These are phyloP conservation scores for Protaetia brevitarsis DNA, from an alignment of 1,140 invertebrate genomes.

Conservation along the genomic window DNA sequence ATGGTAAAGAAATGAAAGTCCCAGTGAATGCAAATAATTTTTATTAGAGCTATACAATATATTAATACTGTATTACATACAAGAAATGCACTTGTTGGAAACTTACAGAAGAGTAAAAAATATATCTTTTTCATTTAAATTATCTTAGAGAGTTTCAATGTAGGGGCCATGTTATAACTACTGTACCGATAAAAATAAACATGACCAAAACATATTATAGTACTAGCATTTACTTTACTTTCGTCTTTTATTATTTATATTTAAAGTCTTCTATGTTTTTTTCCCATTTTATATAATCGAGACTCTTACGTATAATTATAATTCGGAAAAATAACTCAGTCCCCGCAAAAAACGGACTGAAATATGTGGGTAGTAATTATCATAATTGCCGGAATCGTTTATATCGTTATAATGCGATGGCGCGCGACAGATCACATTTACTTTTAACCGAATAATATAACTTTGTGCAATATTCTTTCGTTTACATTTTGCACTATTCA, in stretches of 20 bases:
- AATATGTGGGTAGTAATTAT: constrained; percentile 23
- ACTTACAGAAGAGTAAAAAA: constrained; percentile 72
- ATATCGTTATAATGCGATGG: constrained; percentile 44
- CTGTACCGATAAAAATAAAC: constrained; percentile 33
- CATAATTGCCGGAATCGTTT: constrained; percentile 37
- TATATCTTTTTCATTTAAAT: constrained; percentile 28
- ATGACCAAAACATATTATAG: constrained; percentile 24
- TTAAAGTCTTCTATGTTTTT: constrained; percentile 27
- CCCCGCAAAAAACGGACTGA: constrained; percentile 18
- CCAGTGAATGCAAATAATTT: constrained; percentile 10
- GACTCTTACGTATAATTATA: constrained; percentile 32
- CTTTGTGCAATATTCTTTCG: constrained; percentile 39
- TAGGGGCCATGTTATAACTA: constrained; percentile 35
- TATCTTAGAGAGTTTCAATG: constrained; percentile 37
- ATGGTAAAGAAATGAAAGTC: neutral
- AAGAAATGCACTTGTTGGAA: constrained; percentile 84
- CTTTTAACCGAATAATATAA: constrained; percentile 34
- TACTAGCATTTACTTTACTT: constrained; percentile 12
- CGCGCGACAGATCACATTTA: constrained; percentile 45
- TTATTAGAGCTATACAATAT: constrained; percentile 41
- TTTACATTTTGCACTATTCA: constrained; percentile 33
- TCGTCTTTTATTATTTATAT: constrained; percentile 9
- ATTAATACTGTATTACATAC: constrained; percentile 84
- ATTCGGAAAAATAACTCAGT: constrained; percentile 32
- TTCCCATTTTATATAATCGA: constrained; percentile 28